Percentiles rank a stretch among this genome's conserved stretches.
phyloP scores from a whole-genome alignment of 2,888 invertebrate species.

The Caenorhabditis sulstoni region DNA sequence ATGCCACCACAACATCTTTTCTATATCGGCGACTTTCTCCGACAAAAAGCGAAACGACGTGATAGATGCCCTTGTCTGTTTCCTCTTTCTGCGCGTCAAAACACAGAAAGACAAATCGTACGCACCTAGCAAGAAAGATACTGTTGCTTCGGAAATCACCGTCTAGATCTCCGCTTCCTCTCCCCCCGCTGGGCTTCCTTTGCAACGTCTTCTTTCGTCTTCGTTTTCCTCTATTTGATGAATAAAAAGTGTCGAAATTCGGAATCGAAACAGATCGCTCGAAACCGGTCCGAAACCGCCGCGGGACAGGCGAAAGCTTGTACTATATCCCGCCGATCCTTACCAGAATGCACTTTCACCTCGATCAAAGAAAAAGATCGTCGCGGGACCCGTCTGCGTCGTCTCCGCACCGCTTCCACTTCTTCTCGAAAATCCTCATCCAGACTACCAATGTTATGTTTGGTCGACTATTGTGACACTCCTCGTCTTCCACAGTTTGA shows the following conservation, averaged over 20 bases:
- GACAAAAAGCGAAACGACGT: conserved; percentile 52
- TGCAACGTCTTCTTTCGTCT: conserved; percentile 7
- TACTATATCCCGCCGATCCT: conserved; percentile 52
- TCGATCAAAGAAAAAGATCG: conserved; percentile 38
- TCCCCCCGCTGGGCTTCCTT: too few species aligned
- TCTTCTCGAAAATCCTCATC: conserved; percentile 39
- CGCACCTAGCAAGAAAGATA: conserved; percentile 31
- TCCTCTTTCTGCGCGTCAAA: conserved; percentile 49
- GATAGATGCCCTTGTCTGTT: conserved; percentile 59
- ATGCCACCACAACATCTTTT: conserved; percentile 9
- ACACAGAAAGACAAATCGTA: conserved; percentile 35
- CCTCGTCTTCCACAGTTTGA: conserved; percentile 55
- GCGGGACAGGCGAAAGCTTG: conserved; percentile 32
- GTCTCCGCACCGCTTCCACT: conserved; percentile 23
- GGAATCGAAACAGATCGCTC: conserved; percentile 41
- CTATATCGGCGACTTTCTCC: conserved; percentile 41
- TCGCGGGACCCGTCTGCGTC: conserved; percentile 25
- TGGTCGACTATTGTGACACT: conserved; percentile 55
- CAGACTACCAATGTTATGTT: conserved; percentile 33
- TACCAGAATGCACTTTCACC: conserved; percentile 61
- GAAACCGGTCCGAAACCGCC: conserved; percentile 39
- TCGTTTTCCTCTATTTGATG: conserved; percentile 39
- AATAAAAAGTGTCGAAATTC: conserved; percentile 57
- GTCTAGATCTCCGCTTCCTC: too few species aligned
- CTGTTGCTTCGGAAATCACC: conserved; percentile 45